Conservation (phyloP, 2,888 invertebrate genomes). For the Protodeltote pygarga region DNA sequence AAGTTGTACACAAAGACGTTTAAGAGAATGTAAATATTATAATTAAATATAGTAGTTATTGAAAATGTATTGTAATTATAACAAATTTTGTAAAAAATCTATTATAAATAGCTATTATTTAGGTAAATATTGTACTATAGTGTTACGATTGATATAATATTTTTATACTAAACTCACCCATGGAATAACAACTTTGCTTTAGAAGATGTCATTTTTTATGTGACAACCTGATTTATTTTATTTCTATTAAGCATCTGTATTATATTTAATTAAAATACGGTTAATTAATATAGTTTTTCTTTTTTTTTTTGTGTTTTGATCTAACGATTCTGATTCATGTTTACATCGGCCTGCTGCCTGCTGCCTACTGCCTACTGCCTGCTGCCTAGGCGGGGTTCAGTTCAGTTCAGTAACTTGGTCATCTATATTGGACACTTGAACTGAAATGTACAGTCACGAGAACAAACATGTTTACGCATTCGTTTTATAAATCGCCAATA, state of each 20-base stretch:
- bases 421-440: no score
- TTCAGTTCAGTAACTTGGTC: no score
- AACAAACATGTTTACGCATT: no score
- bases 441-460: no score
- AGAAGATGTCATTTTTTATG: slow-evolving; percentile 23
- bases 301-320: not conserved
- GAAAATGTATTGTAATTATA: slow-evolving; percentile 28
- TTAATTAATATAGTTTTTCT: slow-evolving; percentile 25
- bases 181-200: slow-evolving; percentile 43
- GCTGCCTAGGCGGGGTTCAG: no score
- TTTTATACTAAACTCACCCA: slow-evolving; percentile 58
- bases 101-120: slow-evolving; percentile 38
- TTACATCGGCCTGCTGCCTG: no score
- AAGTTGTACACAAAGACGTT: slow-evolving; percentile 12
- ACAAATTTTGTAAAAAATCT: slow-evolving; percentile 35
- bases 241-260: slow-evolving; percentile 42
- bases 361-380: no score
- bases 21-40: slow-evolving; percentile 40
- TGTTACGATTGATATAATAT: slow-evolving; percentile 54
- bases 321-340: no score
- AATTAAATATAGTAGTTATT: slow-evolving; percentile 14
- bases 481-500: no score
- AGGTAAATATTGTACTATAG: slow-evolving; percentile 46
- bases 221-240: slow-evolving; percentile 36
- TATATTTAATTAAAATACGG: slow-evolving; percentile 48